Percentiles rank a stretch among this genome's conserved stretches.
These are phyloP conservation scores for Corythornis leucogaster DNA, from an alignment of 2,797 vertebrate genomes.

Conservation along the genomic window DNA sequence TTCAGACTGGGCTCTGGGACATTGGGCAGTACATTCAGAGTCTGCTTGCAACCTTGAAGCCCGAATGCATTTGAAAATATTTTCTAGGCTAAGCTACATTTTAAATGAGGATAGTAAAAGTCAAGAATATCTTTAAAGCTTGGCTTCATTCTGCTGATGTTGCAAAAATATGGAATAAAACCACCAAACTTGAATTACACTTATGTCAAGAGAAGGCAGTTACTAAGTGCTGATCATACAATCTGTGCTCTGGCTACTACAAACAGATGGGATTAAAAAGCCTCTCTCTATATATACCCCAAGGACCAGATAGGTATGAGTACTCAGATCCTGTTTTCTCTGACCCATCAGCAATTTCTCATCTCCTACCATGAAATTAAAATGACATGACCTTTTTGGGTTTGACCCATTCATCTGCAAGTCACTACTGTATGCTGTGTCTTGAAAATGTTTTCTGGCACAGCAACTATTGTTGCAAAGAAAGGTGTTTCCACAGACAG, in stretches of 20 bases:
- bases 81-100: not conserved
- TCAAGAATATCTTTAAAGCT: constrained; percentile 32
- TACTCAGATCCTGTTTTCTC: not conserved
- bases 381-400: not conserved
- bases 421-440: not conserved
- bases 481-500: not conserved
- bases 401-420: constrained; percentile 2
- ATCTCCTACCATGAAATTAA: constrained; percentile 31
- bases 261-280: constrained; percentile 35
- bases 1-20: not conserved
- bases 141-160: constrained; percentile 21
- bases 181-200: not conserved
- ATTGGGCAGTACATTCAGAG: not conserved
- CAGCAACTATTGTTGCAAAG: not conserved
- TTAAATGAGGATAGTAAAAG: constrained; percentile 17
- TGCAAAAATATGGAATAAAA: constrained; percentile 16
- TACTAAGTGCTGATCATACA: constrained; percentile 30
- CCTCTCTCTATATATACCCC: not conserved
- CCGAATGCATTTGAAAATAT: not conserved
- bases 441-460: not conserved
- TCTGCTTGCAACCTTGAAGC: not conserved
- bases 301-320: not conserved
- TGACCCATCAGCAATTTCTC: constrained; percentile 40
- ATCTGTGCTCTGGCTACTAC: constrained; percentile 11
- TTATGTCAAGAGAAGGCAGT: not conserved